Base-by-base conservation (phyloP, 2,888 invertebrate genomes). In the Frankliniella intonsa region DNA sequence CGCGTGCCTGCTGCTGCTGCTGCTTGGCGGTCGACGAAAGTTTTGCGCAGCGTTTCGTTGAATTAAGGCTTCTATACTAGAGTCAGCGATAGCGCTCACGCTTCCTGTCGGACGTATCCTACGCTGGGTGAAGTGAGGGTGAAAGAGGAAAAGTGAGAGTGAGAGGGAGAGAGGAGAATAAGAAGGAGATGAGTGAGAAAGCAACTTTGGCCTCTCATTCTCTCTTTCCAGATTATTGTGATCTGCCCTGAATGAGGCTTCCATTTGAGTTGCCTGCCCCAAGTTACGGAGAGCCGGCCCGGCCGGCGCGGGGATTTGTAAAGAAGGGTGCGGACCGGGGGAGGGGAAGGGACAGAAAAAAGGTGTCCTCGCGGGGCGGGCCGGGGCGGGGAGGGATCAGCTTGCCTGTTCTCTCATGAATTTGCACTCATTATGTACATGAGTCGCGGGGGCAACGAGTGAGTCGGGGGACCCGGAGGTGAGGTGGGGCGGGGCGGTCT, bases 321-420 rank as follows among this genome's bases (percentile, higher is more conserved):
- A 14, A 38, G 38, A 38, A 38, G 38, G 38, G 38, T 38, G 38
- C 38, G 5, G 38, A 38, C 38, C 62, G 0, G 62, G 62, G 5
- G 38, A 2, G 62, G 62, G 8, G 17, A 10, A 62, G n/a, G 7
- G 62, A n/a, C 17, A 17, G 11, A 62, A 62, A 62, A 62, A 62
- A 17, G 11, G 62, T 62, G 62, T 19, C 62, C n/a, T 17, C 19
- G 17, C 8, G 62, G 62, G 62, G 19, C n/a, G 62, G 12, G 55
- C 5, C 55, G 5, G 12, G 5, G 55, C 55, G 14, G 19, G 19
- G 11, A n/a, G 11, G 62, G 69, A 76, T 76, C 69, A 25, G 69
- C 69, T 76, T 76, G 69, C 69, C 25, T 76, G 69, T 76, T 76
- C 69, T 22, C 69, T 76, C 69, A 76, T 76, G 69, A 76, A 76